Conservation (phyloP, 1,140 invertebrate species). For the Mya arenaria region DNA sequence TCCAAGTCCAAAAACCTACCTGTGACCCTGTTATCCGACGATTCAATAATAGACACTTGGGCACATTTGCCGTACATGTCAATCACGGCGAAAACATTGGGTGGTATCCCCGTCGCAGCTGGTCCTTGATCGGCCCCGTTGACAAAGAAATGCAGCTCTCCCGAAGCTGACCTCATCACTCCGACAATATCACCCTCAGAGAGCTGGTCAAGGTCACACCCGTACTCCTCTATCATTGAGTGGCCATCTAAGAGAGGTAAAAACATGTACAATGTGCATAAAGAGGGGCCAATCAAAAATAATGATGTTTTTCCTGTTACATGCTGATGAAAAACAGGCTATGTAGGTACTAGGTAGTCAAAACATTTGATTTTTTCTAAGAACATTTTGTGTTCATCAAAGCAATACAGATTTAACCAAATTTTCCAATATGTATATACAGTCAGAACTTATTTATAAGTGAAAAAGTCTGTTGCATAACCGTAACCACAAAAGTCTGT, state of each 20-base stretch:
- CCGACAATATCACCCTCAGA: constrained; percentile 89
- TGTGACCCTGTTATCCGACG: constrained; percentile 49
- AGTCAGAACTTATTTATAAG: too few species aligned
- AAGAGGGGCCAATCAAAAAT: too few species aligned
- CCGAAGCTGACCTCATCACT: constrained; percentile 81
- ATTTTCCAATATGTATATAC: too few species aligned
- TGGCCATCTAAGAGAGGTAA: constrained; percentile 86
- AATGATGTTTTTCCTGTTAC: too few species aligned
- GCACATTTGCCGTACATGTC: constrained; percentile 97
- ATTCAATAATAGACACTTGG: constrained; percentile 86
- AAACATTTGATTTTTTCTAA: too few species aligned
- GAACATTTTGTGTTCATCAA: too few species aligned
- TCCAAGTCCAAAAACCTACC: background rate
- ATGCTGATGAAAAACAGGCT: too few species aligned
- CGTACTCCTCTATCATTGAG: constrained; percentile 91
- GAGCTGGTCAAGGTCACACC: constrained; percentile 88
- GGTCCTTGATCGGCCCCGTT: constrained; percentile 94
- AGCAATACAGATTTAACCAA: too few species aligned
- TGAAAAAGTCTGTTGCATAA: too few species aligned
- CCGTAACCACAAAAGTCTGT: too few species aligned
- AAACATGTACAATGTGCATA: too few species aligned
- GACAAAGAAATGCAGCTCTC: constrained; percentile 93
- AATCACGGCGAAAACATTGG: constrained; percentile 91
- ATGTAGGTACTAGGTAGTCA: too few species aligned
- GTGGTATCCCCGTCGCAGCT: constrained; percentile 89